Evolutionary conservation across 2,888 invertebrate genomes (phyloP).

Genomic region (Gasteruption jaculator): DNA sequence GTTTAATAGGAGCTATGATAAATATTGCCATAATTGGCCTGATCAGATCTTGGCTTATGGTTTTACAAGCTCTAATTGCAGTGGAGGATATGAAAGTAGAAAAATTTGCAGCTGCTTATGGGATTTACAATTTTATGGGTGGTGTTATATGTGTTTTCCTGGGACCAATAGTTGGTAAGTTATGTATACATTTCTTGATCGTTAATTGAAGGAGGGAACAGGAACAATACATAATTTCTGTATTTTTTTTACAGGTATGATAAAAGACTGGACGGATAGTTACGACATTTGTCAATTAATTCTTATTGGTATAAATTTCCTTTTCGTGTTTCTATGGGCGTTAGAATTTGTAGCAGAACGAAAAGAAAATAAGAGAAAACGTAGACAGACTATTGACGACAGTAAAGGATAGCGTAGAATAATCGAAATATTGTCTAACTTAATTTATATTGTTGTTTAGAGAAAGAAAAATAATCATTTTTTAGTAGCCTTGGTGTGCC

Average conservation of each 20-base stretch:
- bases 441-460: no score
- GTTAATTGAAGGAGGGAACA: slow-evolving; percentile 49
- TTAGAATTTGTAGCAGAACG: slow-evolving; percentile 54
- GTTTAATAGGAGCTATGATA: slow-evolving; percentile 57
- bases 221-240: no score
- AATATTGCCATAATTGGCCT: slow-evolving; percentile 64
- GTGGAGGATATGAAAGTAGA: slow-evolving; percentile 65
- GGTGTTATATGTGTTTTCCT: slow-evolving; percentile 65
- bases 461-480: no score
- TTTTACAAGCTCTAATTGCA: slow-evolving; percentile 67
- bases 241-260: slow-evolving; percentile 60
- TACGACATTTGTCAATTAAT: slow-evolving; percentile 65
- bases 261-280: slow-evolving; percentile 62
- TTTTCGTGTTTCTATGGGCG: slow-evolving; percentile 68
- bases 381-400: slow-evolving; percentile 2
- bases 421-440: no score
- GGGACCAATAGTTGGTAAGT: slow-evolving; percentile 65
- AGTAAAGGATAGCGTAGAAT: slow-evolving; percentile 2
- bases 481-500: no score
- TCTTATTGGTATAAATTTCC: slow-evolving; percentile 62
- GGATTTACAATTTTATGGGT: slow-evolving; percentile 68
- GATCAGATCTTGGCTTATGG: slow-evolving; percentile 67
- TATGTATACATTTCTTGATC: slow-evolving; percentile 39
- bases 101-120: slow-evolving; percentile 69
- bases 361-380: slow-evolving; percentile 3